Conservation (phyloP, 2,797 vertebrate genomes). For the Muscicapa striata region DNA sequence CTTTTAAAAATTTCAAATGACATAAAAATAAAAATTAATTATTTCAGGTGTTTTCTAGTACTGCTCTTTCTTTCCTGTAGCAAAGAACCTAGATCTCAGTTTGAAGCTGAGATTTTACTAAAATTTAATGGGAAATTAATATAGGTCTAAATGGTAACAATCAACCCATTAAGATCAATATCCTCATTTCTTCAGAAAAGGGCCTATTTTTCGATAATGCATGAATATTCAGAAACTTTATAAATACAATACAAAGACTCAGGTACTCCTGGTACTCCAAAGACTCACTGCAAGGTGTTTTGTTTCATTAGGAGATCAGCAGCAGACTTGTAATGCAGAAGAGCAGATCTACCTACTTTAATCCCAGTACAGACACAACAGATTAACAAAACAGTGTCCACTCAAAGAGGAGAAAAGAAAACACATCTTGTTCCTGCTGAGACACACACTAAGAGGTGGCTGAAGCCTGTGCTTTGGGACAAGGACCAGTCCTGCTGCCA, state of each 20-base stretch:
- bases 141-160: not conserved
- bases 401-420: not conserved
- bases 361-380: not conserved
- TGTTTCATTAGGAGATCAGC: not conserved
- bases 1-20: not conserved
- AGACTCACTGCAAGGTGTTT: not conserved
- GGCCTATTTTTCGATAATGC: not conserved
- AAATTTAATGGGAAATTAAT: not conserved
- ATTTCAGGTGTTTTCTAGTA: not conserved
- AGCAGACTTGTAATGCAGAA: not conserved
- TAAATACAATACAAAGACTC: not conserved
- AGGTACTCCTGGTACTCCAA: not conserved
- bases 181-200: not conserved
- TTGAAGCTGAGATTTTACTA: not conserved
- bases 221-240: not conserved
- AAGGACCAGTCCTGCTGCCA: not conserved
- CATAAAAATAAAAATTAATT: not conserved
- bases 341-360: not conserved
- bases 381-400: not conserved
- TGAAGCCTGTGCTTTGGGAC: not conserved
- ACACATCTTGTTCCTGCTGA: not conserved
- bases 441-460: no score
- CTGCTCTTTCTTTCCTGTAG: not conserved
- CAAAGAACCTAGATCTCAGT: not conserved
- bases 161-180: not conserved